These are phyloP conservation scores for Orycteropus afer DNA, from an alignment of 2,113 vertebrate genomes.

Conservation along the genomic window DNA sequence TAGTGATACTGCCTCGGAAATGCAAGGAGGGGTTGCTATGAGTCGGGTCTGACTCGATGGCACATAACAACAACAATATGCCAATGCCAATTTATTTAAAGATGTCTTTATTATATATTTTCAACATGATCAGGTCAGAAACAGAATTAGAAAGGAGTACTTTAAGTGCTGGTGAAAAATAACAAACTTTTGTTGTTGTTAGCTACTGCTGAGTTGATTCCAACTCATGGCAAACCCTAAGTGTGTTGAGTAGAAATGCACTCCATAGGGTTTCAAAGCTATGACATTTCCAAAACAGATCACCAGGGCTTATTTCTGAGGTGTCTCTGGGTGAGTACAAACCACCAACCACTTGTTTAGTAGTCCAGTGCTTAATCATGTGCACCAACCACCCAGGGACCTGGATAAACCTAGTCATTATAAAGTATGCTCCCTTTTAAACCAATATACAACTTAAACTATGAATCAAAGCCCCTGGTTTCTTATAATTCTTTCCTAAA, in stretches of 20 bases:
- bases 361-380: too few relatives aligned
- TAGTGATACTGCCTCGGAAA: too few relatives aligned
- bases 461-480: background rate
- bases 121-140: background rate
- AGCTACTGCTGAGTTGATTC: background rate
- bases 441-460: background rate
- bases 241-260: background rate
- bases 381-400: too few relatives aligned
- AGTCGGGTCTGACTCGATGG: too few relatives aligned
- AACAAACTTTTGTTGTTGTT: background rate
- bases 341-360: too few relatives aligned
- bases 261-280: background rate
- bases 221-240: too few relatives aligned
- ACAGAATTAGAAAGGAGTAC: background rate
- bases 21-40: too few relatives aligned
- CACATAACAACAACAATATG: too few relatives aligned
- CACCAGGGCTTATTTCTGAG: background rate
- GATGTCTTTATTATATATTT: background rate
- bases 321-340: background rate
- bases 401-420: too few relatives aligned
- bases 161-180: slow-evolving; percentile 1
- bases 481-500: slow-evolving; percentile 4
- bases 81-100: background rate
- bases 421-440: background rate
- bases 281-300: background rate